Percentiles rank a stretch among this genome's conserved stretches.
Evolutionary conservation across 1,140 invertebrate species (phyloP).

Genomic region (Paracyclopina nana): DNA sequence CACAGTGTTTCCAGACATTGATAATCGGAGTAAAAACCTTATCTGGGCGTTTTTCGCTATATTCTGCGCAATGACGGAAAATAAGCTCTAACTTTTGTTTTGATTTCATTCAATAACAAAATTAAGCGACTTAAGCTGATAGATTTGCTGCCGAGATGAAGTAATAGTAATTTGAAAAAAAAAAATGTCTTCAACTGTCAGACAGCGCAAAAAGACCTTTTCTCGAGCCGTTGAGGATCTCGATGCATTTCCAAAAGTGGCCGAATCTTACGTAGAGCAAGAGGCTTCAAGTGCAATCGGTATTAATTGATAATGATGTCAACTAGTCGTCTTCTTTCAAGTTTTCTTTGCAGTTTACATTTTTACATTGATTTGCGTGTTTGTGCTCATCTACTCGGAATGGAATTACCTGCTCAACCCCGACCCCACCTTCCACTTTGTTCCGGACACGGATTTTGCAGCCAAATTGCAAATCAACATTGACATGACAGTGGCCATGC

Average conservation of each 20-base stretch:
- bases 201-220: conserved; percentile 5
- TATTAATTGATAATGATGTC: conserved; percentile 25
- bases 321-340: not conserved
- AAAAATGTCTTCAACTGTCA: too few species aligned
- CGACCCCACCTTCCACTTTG: conserved; percentile 63
- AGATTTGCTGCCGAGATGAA: too few species aligned
- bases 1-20: too few species aligned
- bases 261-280: conserved; percentile 58
- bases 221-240: conserved; percentile 51
- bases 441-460: conserved; percentile 67
- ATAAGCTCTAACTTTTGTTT: too few species aligned
- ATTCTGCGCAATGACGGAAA: too few species aligned
- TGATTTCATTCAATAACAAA: too few species aligned
- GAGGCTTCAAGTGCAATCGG: conserved; percentile 58
- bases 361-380: conserved; percentile 51
- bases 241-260: conserved; percentile 73
- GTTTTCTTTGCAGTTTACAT: conserved; percentile 44
- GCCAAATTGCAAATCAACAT: conserved; percentile 76
- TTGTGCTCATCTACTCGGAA: conserved; percentile 59
- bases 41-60: too few species aligned
- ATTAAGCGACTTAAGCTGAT: too few species aligned
- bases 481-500: conserved; percentile 84
- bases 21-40: too few species aligned
- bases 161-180: too few species aligned
- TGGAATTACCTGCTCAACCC: conserved; percentile 60